Evolutionary conservation across 2,888 invertebrate species (phyloP).

Genomic region (Neoaliturus tenellus): DNA sequence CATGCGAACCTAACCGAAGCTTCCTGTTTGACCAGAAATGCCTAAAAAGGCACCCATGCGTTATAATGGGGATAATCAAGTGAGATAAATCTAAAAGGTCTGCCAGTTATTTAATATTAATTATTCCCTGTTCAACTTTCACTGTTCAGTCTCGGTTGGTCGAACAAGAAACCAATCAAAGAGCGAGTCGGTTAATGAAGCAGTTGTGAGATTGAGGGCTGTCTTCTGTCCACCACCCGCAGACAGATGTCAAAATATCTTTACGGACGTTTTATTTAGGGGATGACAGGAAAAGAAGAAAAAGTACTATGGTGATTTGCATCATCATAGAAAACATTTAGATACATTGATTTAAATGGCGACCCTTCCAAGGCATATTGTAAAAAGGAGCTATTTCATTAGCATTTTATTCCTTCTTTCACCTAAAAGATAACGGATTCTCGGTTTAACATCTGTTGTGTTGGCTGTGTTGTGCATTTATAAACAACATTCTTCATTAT

Average conservation of each 20-base stretch:
- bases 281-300: no score
- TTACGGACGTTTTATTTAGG: not conserved
- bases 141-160: not conserved
- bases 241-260: not conserved
- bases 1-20: not conserved
- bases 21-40: constrained; percentile 22
- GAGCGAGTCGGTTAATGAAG: not conserved
- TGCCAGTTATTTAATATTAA: constrained; percentile 27
- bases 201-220: not conserved
- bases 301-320: no score
- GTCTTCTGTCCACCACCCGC: not conserved
- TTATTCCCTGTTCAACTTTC: constrained; percentile 27
- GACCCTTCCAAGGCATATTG: no score
- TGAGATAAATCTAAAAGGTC: not conserved
- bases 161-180: not conserved
- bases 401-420: no score
- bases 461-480: no score
- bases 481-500: no score
- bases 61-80: constrained; percentile 17
- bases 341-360: no score
- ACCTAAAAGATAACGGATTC: no score
- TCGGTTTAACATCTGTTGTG: no score
- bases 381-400: no score
- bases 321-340: no score
- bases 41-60: constrained; percentile 8